Evolutionary conservation across 2,797 vertebrate genomes (phyloP), one percentile per base, ranked within the genome.

Genomic region (Coregonus ussuriensis): DNA sequence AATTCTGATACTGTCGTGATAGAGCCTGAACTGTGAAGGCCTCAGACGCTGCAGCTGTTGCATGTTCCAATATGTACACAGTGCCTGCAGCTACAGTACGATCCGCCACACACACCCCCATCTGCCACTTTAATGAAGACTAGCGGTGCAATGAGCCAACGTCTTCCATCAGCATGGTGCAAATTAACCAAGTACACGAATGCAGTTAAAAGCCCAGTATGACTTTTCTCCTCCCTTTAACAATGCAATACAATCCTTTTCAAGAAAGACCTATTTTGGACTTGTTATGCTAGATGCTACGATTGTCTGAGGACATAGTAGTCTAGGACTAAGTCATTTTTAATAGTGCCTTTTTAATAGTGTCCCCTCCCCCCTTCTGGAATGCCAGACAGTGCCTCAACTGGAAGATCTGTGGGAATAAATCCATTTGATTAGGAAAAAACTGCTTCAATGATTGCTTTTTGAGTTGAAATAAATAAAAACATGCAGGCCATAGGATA

Each of bases 111-210:
- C 74, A 35, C 71, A 14, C 53, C 13, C 54, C 15, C 74, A 66
- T 78, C 74, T 75, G 74, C 53, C 31, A 56, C 75, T 75, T 68
- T 78, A 74, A 82, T 68, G 59, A 85, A 52, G 68, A 68, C 76
- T 74, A 25, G 59, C 69, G 76, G 68, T 29, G 86, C 78, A 86
- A 80, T 80, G 82, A 87, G 80, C 78, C 80, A 68, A 66, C 77
- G 62, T 72, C 83, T 78, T 89, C 77, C 71, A 72, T 87, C 86
- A 83, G 82, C 83, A 65, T 83, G 87, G 72, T 72, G 87, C 85
- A 85, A 88, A 88, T 89, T 89, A 89, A 84, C 74, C 4, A 25
- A 11, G 33, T 21, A 77, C 53, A 85, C 82, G 77, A 88, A 86
- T 71, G 77, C 75, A 18, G 80, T 82, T 86, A 9, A 59, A 47